Evolutionary conservation across 64 coral and sea anemone species (phyloP), one percentile per base, ranked within the genome.

Genomic region (Porites lutea): DNA sequence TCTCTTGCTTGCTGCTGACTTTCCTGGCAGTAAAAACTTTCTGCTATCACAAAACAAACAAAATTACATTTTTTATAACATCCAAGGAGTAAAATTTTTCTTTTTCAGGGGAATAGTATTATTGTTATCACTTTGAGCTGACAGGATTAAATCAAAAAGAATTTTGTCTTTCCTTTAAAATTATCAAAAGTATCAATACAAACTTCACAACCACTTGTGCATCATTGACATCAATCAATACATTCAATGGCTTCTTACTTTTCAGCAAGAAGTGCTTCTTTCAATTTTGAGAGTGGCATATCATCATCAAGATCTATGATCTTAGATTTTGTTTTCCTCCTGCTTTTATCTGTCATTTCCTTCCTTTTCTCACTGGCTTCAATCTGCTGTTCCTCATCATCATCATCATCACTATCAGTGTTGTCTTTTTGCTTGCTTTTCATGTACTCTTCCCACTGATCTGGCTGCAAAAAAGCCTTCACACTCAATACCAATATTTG

Each of bases 391-490:
- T 45, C 93, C 6, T 96, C 90, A 12, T 74, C 88, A 4, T 64
- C 66, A 19, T 78, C 90, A 6, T 89, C 82, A 3, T 92, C 87
- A 81, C 66, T 86, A 20, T 82, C 88, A 89, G 86, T 88, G 22
- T 54, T 77, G 55, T 93, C 73, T 14, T 95, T 69, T 4, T 79
- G 84, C 55, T 90, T 95, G 75, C 19, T 87, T 20, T 87, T 91
- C 13, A 90, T 48, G 69, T 98, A 95, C 14, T 95, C 91, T 18
- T 95, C 90, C 96, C 96, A 98, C 27, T 95, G 82, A 14, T 98
- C 90, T 59, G 96, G 96, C 96, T 98, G 50, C 46, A 84, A 68
- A 84, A 21, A 15, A n/a, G 2, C 79, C 64, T 23, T 18, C 1
- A 23, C 9, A 74, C 8, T 82, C 9, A 64, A 3, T 13, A 4